Percentiles rank a stretch among this genome's conserved stretches.
Evolutionary conservation across 2,797 vertebrate species (phyloP).

Genomic region (Chrosomus eos): DNA sequence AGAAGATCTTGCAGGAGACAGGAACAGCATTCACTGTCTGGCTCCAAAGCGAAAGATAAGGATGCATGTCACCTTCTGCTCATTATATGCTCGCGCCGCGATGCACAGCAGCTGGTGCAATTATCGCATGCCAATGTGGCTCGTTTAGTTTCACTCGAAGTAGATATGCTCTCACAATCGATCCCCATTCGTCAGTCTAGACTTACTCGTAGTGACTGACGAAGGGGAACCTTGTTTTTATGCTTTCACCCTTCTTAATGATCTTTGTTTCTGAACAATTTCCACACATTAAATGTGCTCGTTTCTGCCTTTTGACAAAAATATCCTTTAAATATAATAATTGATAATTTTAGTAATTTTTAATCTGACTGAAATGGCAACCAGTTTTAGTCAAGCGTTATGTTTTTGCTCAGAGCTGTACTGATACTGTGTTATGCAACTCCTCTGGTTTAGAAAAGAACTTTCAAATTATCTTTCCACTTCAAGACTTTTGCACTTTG

Average conservation of each 20-base stretch:
- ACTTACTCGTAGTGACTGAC: too few species aligned
- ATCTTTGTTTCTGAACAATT: neutral
- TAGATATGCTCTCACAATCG: too few species aligned
- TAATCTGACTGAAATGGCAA: neutral
- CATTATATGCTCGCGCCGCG: too few species aligned
- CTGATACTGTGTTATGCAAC: neutral
- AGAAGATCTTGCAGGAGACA: too few species aligned
- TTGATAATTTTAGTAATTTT: neutral
- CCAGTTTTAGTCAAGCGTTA: neutral
- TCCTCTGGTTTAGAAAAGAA: neutral
- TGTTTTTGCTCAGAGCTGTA: neutral
- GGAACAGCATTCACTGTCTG: too few species aligned
- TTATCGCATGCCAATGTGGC: too few species aligned
- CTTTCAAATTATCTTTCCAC: neutral
- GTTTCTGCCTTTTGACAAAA: neutral
- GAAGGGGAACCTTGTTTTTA: neutral
- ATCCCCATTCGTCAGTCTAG: too few species aligned
- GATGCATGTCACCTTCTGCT: too few species aligned
- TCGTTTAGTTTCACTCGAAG: too few species aligned
- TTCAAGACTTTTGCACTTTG: conserved; percentile 9
- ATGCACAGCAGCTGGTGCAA: too few species aligned
- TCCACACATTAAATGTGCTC: neutral
- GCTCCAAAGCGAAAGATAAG: too few species aligned
- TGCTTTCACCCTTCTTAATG: neutral
- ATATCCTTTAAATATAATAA: neutral